phyloP scores from a whole-genome alignment of 1,140 invertebrate genomes.

The Venturia canescens region DNA sequence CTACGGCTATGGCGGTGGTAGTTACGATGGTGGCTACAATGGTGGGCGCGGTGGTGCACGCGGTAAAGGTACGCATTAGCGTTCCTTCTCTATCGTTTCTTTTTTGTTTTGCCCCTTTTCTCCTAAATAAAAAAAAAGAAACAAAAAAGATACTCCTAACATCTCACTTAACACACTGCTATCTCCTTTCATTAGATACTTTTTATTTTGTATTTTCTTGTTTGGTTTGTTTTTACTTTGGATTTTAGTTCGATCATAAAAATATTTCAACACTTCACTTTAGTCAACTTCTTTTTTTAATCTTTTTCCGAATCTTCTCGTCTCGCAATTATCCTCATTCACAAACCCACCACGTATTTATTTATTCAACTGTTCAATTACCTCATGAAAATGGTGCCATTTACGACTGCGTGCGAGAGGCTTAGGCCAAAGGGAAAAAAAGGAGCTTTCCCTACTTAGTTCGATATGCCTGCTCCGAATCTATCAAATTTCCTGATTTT shows the following conservation, averaged over 20 bases:
- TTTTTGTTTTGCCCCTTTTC: slow-evolving; percentile 43
- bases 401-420: slow-evolving; percentile 2
- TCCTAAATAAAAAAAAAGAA: neutral
- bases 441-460: neutral
- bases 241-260: no score
- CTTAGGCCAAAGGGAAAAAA: neutral
- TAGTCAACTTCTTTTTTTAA: no score
- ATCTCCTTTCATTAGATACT: slow-evolving; percentile 12
- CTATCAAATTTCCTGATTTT: no score
- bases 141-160: neutral
- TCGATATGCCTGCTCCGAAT: no score
- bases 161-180: slow-evolving; percentile 24
- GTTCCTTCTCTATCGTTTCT: slow-evolving; percentile 68
- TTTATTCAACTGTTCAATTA: neutral
- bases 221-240: neutral
- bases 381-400: neutral
- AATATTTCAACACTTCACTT: no score
- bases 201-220: neutral
- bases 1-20: slow-evolving; percentile 86
- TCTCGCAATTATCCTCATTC: slow-evolving; percentile 3
- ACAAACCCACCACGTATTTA: neutral
- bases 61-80: slow-evolving; percentile 86
- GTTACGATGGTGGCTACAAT: slow-evolving; percentile 88
- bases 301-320: slow-evolving; percentile 7
- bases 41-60: slow-evolving; percentile 85